Evolutionary conservation across 2,888 invertebrate species (phyloP), one percentile per base, ranked within the genome.

Genomic region (Caenorhabditis panamensis): DNA sequence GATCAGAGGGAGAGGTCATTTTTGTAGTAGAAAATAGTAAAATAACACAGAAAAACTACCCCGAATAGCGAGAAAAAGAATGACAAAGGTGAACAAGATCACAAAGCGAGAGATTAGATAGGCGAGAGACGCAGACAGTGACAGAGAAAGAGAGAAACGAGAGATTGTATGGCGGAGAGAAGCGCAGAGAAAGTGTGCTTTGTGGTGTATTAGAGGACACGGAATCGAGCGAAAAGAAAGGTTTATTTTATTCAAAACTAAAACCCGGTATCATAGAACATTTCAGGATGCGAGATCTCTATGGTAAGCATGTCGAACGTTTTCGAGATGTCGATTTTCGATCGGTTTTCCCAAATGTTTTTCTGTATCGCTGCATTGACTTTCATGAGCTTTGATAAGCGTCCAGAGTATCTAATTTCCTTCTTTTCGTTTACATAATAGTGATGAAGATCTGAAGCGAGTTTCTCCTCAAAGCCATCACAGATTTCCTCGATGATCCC

Each of bases 301-400:
- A 78, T 79, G 44, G 75, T 80, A 36, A 84, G 73, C 47, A 84
- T 71, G 31, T 84, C 78, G 61, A 84, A 80, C 49, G 80, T 82
- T n/a, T 78, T 51, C 3, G 81, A 62, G 28, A 84, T 31, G 13
- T 84, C 82, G 61, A 82, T 67, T 56, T 80, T 68, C 51, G 80
- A 64, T 11, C 69, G 73, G n/a, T 71, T 63, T 36, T 82, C 76
- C 73, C 78, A 71, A 16, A 79, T 78, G 31, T 80, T 81, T 36
- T 78, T 79, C 79, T 83, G 80, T 1, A 84, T 63, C 2, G 77
- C 80, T 11, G 77, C 58, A 36, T 82, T 78, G n/a, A 84, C 59
- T 6, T 66, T 67, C 84, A 84, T 75, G 28, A 84, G 28, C 44
- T 75, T 73, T 11, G 80, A 67, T 13, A 84, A 53, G 24, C 84